phyloP scores from a whole-genome alignment of 2,113 vertebrate genomes.

The Nasalis larvatus region DNA sequence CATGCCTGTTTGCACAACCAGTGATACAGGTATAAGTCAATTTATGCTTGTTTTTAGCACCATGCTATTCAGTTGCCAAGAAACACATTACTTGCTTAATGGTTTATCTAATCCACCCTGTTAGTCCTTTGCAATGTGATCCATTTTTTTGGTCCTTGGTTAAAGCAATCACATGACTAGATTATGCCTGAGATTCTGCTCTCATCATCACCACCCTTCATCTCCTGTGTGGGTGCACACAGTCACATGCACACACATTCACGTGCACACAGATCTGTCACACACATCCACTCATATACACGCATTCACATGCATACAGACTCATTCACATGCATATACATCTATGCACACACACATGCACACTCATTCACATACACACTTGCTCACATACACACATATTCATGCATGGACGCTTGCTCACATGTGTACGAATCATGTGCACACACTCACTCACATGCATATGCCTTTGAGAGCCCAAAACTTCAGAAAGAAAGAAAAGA shows the following conservation, averaged over 20 bases:
- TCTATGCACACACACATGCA: background rate
- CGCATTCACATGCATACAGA: fast-evolving
- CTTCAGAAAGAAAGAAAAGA: background rate
- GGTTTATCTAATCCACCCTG: background rate
- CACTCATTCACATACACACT: background rate
- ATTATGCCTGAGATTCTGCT: background rate
- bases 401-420: background rate
- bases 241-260: fast-evolving
- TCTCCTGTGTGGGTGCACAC: background rate
- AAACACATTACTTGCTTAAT: background rate
- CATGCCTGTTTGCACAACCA: background rate
- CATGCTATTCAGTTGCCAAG: background rate
- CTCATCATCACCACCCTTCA: background rate
- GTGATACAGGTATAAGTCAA: background rate
- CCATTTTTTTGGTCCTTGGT: background rate
- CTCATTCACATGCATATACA: background rate
- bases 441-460: background rate
- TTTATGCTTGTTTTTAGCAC: background rate
- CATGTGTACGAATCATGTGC: background rate
- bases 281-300: background rate
- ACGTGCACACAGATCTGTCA: background rate
- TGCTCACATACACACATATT: background rate
- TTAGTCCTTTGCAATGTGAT: background rate
- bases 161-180: background rate
- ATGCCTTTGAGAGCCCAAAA: background rate